Percentiles rank a stretch among this genome's conserved stretches.
These are phyloP conservation scores for Oxyura jamaicensis DNA, from an alignment of 2,113 vertebrate genomes.

Conservation along the genomic window DNA sequence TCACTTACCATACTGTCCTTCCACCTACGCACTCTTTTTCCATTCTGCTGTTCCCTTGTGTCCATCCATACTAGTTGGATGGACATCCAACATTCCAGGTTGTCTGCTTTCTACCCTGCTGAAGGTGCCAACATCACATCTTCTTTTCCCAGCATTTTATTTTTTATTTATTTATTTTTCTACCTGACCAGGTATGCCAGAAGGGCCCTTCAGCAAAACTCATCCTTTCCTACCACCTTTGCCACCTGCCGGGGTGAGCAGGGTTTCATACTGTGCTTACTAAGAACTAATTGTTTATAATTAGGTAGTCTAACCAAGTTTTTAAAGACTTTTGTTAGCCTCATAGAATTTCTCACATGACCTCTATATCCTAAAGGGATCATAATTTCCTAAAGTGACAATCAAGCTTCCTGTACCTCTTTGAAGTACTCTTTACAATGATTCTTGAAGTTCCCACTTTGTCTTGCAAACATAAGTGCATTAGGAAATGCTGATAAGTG, in stretches of 20 bases:
- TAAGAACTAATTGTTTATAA: not conserved
- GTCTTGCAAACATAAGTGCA: not conserved
- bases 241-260: not conserved
- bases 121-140: not conserved
- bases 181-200: not conserved
- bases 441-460: slow-evolving; percentile 32
- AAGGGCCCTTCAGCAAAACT: not conserved
- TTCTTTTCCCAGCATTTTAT: not conserved
- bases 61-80: too few species aligned
- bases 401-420: slow-evolving; percentile 34
- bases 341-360: not conserved
- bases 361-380: not conserved
- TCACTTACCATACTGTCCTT: not conserved
- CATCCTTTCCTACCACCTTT: not conserved
- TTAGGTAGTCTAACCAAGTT: not conserved
- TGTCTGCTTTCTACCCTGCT: not conserved
- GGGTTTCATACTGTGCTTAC: not conserved
- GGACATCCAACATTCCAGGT: too few species aligned
- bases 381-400: slow-evolving; percentile 30
- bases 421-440: not conserved
- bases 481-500: slow-evolving; percentile 34
- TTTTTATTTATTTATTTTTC: not conserved
- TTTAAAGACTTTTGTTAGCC: not conserved
- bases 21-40: not conserved
- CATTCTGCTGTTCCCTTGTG: not conserved